These are phyloP conservation scores for Parotocinclus haroldoi DNA, from an alignment of 2,797 vertebrate genomes.

Conservation along the genomic window DNA sequence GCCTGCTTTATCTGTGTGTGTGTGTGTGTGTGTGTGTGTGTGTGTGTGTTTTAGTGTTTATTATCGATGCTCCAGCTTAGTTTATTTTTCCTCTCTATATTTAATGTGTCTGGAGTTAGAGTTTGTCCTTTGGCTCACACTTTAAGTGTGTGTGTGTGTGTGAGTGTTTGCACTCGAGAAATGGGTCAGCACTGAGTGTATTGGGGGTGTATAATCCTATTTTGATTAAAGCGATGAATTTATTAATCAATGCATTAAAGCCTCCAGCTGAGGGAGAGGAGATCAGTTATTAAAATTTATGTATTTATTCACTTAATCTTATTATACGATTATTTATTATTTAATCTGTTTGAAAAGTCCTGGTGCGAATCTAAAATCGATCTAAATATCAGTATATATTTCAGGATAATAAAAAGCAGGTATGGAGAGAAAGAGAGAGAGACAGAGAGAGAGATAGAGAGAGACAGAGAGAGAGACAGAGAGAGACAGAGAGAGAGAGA, in stretches of 20 bases:
- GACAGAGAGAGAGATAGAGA: no score
- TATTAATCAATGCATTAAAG: constrained; percentile 76
- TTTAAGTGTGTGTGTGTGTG: neutral
- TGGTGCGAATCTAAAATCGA: no score
- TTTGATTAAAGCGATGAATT: constrained; percentile 80
- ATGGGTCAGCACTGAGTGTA: constrained; percentile 62
- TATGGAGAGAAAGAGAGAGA: no score
- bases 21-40: constrained; percentile 4
- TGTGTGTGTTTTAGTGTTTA: constrained; percentile 7
- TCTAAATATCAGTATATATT: no score
- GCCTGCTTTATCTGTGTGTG: constrained; percentile 1
- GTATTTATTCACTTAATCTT: no score
- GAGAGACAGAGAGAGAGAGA: constrained; percentile 57
- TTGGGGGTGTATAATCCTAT: constrained; percentile 76
- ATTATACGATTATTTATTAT: no score
- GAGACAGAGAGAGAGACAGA: constrained; percentile 71
- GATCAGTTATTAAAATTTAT: no score
- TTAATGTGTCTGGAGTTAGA: neutral
- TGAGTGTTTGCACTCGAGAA: constrained; percentile 53
- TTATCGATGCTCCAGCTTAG: constrained; percentile 64
- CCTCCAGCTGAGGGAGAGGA: constrained; percentile 9
- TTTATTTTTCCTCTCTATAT: constrained; percentile 21
- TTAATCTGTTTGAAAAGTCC: no score
- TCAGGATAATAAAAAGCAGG: no score
- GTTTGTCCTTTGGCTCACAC: neutral